Conservation (phyloP, 2,113 vertebrate species). For the Hydropotes inermis region DNA sequence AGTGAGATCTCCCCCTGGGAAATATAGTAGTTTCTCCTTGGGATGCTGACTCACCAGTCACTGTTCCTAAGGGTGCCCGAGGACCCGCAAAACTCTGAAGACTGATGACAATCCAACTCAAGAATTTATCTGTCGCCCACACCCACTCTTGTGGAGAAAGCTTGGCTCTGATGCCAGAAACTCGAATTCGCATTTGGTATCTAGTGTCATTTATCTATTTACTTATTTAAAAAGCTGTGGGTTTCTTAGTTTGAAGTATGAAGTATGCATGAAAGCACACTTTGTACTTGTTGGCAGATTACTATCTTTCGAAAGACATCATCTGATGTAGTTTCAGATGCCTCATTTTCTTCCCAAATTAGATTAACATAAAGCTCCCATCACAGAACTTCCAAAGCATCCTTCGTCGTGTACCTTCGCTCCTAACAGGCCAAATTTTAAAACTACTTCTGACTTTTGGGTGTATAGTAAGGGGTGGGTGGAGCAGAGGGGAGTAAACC, state of each 20-base stretch:
- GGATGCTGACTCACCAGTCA: background rate
- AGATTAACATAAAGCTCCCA: background rate
- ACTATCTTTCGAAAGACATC: background rate
- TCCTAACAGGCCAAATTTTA: background rate
- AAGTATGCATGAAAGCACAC: background rate
- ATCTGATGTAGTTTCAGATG: background rate
- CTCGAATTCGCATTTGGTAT: conserved; percentile 26
- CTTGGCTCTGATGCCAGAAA: background rate
- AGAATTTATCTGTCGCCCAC: background rate
- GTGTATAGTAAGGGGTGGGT: background rate
- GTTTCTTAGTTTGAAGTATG: background rate
- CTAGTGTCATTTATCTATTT: background rate
- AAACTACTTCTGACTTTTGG: background rate
- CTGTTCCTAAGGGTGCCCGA: background rate
- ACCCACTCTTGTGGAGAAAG: background rate
- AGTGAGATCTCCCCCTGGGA: background rate
- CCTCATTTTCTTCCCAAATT: background rate
- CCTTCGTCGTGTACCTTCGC: background rate
- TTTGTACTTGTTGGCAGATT: background rate
- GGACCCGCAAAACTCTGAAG: background rate
- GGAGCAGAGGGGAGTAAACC: background rate
- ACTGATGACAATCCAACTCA: background rate
- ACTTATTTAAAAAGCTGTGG: background rate
- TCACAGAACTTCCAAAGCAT: background rate
- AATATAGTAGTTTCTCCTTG: background rate